These are phyloP conservation scores for Solea senegalensis DNA, from an alignment of 2,113 vertebrate genomes.

Conservation along the genomic window DNA sequence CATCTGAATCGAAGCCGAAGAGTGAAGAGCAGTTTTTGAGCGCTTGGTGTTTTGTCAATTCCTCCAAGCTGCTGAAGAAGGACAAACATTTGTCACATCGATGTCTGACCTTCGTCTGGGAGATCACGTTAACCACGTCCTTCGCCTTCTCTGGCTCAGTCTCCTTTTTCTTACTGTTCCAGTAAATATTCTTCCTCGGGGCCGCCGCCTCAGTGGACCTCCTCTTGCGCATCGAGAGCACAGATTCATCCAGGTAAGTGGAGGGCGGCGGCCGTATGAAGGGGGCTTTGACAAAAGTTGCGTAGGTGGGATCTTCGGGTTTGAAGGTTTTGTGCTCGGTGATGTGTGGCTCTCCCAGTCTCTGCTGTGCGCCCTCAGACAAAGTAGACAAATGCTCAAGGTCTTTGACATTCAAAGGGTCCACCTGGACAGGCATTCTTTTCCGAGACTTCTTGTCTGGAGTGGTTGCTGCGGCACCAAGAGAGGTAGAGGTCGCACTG, in stretches of 20 bases:
- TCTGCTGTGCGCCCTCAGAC: slow-evolving; percentile 62
- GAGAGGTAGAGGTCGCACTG: not conserved
- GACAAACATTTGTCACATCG: slow-evolving; percentile 94
- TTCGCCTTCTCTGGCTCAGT: slow-evolving; percentile 3
- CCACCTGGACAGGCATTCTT: not conserved
- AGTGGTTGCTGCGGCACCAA: not conserved
- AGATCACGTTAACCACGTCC: slow-evolving; percentile 33
- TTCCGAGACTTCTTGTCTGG: slow-evolving; percentile 16
- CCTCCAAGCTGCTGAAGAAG: slow-evolving; percentile 89
- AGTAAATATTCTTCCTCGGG: slow-evolving; percentile 69
- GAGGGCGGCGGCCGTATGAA: slow-evolving; percentile 90
- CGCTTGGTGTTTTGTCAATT: slow-evolving; percentile 89
- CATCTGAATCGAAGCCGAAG: slow-evolving; percentile 98
- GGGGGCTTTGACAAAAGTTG: slow-evolving; percentile 69
- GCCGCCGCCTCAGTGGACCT: slow-evolving; percentile 80
- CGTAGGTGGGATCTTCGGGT: slow-evolving; percentile 62
- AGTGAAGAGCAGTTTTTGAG: slow-evolving; percentile 95
- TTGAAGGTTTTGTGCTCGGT: slow-evolving; percentile 75
- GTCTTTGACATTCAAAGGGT: slow-evolving; percentile 60
- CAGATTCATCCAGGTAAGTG: slow-evolving; percentile 92
- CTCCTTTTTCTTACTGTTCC: slow-evolving; percentile 66
- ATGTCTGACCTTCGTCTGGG: slow-evolving; percentile 76
- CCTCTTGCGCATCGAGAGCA: slow-evolving; percentile 96
- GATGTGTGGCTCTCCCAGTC: slow-evolving; percentile 82
- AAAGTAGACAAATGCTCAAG: slow-evolving; percentile 37